A percentile compares a stretch with the other conserved stretches of the same genome.
These are phyloP conservation scores for Xiphophorus couchianus DNA, from an alignment of 2,113 vertebrate species.

Conservation along the genomic window DNA sequence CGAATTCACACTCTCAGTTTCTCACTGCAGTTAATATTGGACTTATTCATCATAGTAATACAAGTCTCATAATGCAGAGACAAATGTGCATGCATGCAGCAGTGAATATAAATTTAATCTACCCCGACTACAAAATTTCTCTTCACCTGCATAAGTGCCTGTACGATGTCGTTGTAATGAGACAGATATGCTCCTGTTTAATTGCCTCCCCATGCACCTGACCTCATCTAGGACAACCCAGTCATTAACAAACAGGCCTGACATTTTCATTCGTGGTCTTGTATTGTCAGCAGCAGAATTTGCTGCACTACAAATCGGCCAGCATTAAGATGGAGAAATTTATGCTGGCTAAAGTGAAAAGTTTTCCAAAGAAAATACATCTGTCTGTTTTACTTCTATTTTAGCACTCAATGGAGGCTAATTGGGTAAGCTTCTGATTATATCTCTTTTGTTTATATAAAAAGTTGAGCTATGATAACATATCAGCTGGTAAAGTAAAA, in stretches of 20 bases:
- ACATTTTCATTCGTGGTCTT: conserved; percentile 52
- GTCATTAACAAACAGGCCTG: conserved; percentile 59
- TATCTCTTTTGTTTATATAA: background rate
- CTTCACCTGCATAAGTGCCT: conserved; percentile 18
- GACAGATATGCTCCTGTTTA: conserved; percentile 28
- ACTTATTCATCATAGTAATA: conserved; percentile 12
- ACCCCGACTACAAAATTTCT: conserved; percentile 13
- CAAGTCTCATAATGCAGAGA: conserved; percentile 14
- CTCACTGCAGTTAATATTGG: conserved; percentile 29
- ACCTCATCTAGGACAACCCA: conserved; percentile 38
- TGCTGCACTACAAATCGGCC: conserved; percentile 17
- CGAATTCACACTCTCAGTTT: conserved; percentile 2
- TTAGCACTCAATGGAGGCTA: background rate
- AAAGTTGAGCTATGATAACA: background rate
- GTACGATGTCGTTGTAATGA: conserved; percentile 11
- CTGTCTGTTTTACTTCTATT: background rate
- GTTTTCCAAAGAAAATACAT: background rate
- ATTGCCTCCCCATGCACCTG: conserved; percentile 39
- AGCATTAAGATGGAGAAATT: conserved; percentile 10
- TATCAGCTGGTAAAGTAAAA: background rate
- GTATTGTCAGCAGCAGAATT: conserved; percentile 31
- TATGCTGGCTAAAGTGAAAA: background rate
- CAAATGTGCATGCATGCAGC: conserved; percentile 1
- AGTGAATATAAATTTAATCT: conserved; percentile 4
- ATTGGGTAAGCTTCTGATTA: background rate